phyloP scores from a whole-genome alignment of 2,113 vertebrate species.

The Taxidea taxus region DNA sequence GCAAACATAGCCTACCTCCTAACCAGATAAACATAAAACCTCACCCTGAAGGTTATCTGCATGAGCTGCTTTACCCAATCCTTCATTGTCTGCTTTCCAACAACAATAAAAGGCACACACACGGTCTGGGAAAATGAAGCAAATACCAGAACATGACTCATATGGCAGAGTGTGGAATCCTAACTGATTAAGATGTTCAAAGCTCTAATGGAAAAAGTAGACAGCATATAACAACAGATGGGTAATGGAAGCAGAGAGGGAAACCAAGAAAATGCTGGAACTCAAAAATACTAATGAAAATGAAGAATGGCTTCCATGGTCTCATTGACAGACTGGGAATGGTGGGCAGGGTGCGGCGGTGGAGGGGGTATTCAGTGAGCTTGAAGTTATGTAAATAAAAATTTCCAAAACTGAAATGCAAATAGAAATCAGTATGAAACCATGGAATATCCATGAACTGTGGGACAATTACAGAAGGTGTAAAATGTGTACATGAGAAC shows the following conservation, averaged over 20 bases:
- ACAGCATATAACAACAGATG: not conserved
- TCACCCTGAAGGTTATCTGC: not conserved
- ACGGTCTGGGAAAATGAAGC: not conserved
- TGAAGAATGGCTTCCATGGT: not conserved
- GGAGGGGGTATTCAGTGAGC: not conserved
- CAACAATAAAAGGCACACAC: not conserved
- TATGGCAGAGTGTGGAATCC: not conserved
- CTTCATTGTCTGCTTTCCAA: not conserved
- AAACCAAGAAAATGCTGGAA: not conserved
- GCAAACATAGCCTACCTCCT: not conserved
- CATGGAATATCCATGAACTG: not conserved
- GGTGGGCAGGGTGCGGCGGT: too few relatives aligned
- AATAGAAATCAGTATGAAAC: not conserved
- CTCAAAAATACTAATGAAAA: not conserved
- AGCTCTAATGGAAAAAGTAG: not conserved
- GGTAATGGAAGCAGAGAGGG: not conserved
- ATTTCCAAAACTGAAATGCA: not conserved
- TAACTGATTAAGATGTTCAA: not conserved
- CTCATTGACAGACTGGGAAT: not conserved
- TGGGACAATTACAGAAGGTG: not conserved
- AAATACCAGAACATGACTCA: not conserved
- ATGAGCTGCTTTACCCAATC: not conserved
- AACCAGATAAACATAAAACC: not conserved
- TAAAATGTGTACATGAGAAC: not conserved
- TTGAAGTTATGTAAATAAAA: not conserved